phyloP scores from a whole-genome alignment of 2,113 vertebrate genomes.

The Mormoops blainvillei region DNA sequence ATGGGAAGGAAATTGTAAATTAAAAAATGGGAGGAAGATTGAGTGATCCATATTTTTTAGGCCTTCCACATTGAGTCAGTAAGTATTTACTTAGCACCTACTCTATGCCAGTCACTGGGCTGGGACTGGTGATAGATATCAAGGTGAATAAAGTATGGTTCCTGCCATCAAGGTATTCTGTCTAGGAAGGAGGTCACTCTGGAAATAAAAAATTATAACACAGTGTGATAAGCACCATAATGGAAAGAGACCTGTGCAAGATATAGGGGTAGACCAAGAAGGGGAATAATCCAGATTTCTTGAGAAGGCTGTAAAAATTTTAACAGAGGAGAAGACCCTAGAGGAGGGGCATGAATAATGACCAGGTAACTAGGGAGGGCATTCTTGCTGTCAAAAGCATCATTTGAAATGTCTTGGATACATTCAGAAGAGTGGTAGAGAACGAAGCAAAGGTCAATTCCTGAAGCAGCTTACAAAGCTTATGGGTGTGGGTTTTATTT shows the following conservation, averaged over 20 bases:
- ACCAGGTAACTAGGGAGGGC: not conserved
- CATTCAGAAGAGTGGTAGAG: not conserved
- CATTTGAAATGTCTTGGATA: not conserved
- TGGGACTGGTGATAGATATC: not conserved
- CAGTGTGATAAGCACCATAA: not conserved
- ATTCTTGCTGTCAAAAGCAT: not conserved
- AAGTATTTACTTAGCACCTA: not conserved
- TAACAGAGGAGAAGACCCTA: not conserved
- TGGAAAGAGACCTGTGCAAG: not conserved
- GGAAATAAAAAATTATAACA: not conserved
- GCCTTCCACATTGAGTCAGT: not conserved
- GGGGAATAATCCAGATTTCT: not conserved
- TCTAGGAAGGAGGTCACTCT: not conserved
- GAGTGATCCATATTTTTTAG: not conserved
- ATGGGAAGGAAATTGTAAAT: not conserved
- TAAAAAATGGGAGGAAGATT: not conserved
- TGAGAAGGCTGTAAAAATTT: not conserved
- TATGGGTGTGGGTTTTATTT: not conserved
- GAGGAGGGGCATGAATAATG: not conserved
- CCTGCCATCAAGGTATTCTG: not conserved
- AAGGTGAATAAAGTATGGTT: not conserved
- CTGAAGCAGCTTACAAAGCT: not conserved
- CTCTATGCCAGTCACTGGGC: not conserved
- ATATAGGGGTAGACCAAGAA: not conserved
- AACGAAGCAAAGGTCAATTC: not conserved